phyloP scores from a whole-genome alignment of 2,113 vertebrate species.

The Thalassarche chlororhynchos region DNA sequence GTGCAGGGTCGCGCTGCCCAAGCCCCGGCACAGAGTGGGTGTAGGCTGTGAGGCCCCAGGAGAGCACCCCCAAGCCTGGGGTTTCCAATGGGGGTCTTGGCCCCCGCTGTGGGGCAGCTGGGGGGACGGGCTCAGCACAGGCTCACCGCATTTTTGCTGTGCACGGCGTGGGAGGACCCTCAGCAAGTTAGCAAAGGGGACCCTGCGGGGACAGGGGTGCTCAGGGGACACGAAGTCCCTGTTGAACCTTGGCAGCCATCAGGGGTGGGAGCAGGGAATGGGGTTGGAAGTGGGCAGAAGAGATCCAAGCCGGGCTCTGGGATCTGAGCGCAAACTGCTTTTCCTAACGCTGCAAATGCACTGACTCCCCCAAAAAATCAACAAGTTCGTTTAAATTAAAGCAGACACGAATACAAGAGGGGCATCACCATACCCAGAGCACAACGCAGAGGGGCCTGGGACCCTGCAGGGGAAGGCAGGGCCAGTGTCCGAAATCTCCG shows the following conservation, averaged over 20 bases:
- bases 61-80: rapidly evolving
- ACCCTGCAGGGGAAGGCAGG: neutral
- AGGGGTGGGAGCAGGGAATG: neutral
- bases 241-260: rapidly evolving
- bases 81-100: neutral
- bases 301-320: neutral
- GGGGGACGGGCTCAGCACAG: neutral
- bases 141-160: rapidly evolving
- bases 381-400: neutral
- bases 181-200: neutral
- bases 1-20: rapidly evolving
- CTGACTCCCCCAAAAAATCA: neutral
- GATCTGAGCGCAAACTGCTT: neutral
- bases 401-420: neutral
- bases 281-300: neutral
- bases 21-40: rapidly evolving
- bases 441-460: rapidly evolving
- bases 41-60: neutral
- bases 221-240: neutral
- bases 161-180: rapidly evolving
- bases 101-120: rapidly evolving
- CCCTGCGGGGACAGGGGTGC: neutral
- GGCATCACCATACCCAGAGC: neutral
- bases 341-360: rapidly evolving
- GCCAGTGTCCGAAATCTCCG: rapidly evolving